These are phyloP conservation scores for Agriopis leucophaearia DNA, from an alignment of 2,888 invertebrate genomes.

Conservation along the genomic window DNA sequence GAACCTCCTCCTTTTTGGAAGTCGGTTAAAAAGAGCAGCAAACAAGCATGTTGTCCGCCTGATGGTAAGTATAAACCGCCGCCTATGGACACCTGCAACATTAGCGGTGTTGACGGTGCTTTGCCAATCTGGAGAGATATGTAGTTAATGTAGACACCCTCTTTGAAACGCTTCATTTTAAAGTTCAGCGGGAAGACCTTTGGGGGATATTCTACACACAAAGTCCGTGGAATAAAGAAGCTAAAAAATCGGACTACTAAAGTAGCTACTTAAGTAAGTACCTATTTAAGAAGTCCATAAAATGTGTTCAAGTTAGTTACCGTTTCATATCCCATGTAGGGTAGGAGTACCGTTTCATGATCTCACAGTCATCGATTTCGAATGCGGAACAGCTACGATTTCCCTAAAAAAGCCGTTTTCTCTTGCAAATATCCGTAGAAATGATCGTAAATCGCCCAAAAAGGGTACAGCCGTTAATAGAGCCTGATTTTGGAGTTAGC, in stretches of 20 bases:
- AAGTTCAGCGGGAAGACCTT: too few relatives aligned
- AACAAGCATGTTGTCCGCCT: too few relatives aligned
- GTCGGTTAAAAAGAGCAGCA: too few relatives aligned
- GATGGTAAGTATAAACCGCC: too few relatives aligned
- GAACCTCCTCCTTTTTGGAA: too few relatives aligned
- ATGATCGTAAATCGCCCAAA: slow-evolving; percentile 65
- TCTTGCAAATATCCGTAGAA: slow-evolving; percentile 49
- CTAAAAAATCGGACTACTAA: neutral
- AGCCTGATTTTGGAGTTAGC: slow-evolving; percentile 50
- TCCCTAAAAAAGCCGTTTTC: slow-evolving; percentile 66
- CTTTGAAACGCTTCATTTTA: too few relatives aligned
- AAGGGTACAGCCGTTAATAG: slow-evolving; percentile 64
- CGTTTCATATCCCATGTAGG: slow-evolving; percentile 22
- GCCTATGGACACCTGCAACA: too few relatives aligned
- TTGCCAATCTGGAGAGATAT: too few relatives aligned
- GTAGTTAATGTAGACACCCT: too few relatives aligned
- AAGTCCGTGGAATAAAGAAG: neutral
- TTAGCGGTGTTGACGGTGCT: too few relatives aligned
- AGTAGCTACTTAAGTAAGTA: neutral
- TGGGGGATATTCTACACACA: too few relatives aligned
- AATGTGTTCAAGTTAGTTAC: slow-evolving; percentile 7
- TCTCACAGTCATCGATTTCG: slow-evolving; percentile 50
- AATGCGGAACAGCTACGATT: slow-evolving; percentile 61
- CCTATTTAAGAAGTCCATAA: slow-evolving; percentile 12
- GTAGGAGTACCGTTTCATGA: slow-evolving; percentile 53